Evolutionary conservation across 64 coral and sea anemone species (phyloP).

Genomic region (Montipora sp.): DNA sequence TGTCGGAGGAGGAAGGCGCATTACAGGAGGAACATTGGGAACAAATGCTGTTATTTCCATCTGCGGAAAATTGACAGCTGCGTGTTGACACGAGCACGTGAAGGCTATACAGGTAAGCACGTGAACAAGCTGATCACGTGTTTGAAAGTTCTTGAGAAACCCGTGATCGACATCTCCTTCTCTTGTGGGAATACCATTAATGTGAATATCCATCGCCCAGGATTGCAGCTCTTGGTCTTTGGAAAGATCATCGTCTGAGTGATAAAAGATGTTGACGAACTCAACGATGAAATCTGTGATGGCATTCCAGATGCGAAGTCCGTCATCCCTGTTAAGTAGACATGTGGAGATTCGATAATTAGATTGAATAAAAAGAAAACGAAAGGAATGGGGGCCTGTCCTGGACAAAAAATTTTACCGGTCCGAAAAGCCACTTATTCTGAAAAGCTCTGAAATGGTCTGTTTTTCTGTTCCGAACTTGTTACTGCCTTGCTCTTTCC

Average conservation of each 20-base stretch:
- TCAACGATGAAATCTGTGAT: slow-evolving; percentile 71
- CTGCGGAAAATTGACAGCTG: slow-evolving; percentile 88
- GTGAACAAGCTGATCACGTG: slow-evolving; percentile 74
- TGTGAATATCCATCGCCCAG: slow-evolving; percentile 79
- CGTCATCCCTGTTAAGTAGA: slow-evolving; percentile 70
- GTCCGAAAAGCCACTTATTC: too few relatives aligned
- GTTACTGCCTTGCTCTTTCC: too few relatives aligned
- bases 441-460: too few relatives aligned
- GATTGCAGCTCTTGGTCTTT: slow-evolving; percentile 75
- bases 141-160: slow-evolving; percentile 54
- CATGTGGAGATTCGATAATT: too few relatives aligned
- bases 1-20: slow-evolving; percentile 82
- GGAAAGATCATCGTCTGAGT: slow-evolving; percentile 53
- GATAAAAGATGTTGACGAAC: slow-evolving; percentile 55
- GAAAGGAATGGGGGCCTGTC: too few relatives aligned
- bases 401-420: too few relatives aligned
- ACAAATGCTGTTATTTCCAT: slow-evolving; percentile 80
- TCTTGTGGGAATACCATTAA: slow-evolving; percentile 72
- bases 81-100: slow-evolving; percentile 82
- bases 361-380: too few relatives aligned
- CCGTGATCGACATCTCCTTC: slow-evolving; percentile 77
- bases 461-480: too few relatives aligned
- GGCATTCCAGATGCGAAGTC: slow-evolving; percentile 70
- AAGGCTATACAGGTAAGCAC: slow-evolving; percentile 76
- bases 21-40: slow-evolving; percentile 77